Evolutionary conservation across 1,140 invertebrate genomes (phyloP).

Genomic region (Littorina saxatilis): DNA sequence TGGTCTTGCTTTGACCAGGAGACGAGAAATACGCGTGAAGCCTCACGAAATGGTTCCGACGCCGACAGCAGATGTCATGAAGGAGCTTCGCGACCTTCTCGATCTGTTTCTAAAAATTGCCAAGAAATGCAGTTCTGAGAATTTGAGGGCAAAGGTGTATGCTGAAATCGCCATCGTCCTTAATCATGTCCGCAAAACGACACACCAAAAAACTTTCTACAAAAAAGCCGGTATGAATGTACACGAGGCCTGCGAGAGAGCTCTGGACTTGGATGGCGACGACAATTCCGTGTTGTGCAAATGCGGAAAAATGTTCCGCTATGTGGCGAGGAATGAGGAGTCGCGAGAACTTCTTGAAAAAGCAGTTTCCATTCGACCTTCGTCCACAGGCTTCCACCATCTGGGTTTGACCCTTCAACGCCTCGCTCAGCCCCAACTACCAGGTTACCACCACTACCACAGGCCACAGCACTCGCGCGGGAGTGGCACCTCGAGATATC

Average conservation of each 20-base stretch:
- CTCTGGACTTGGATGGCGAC: neutral
- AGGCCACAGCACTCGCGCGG: no score
- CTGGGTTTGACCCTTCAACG: slow-evolving; percentile 9
- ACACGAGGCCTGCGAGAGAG: slow-evolving; percentile 3
- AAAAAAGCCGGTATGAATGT: neutral
- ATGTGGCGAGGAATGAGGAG: neutral
- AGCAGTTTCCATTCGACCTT: slow-evolving; percentile 10
- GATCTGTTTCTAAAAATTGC: neutral
- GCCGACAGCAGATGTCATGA: neutral
- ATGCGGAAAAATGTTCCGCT: slow-evolving; percentile 3
- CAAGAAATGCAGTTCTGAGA: neutral
- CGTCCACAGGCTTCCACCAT: slow-evolving; percentile 28
- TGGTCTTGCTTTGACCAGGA: slow-evolving; percentile 19
- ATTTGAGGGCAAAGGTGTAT: slow-evolving; percentile 11
- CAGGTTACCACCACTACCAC: neutral
- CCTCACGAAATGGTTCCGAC: neutral
- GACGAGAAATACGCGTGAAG: neutral
- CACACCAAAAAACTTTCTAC: neutral
- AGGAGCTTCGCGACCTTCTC: neutral
- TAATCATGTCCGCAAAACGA: neutral
- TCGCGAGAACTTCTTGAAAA: slow-evolving; percentile 20
- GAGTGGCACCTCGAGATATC: no score
- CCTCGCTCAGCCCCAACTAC: neutral
- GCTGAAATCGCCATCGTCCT: slow-evolving; percentile 5
- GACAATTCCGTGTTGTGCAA: slow-evolving; percentile 29